These are phyloP conservation scores for Cnemophilus loriae DNA, from an alignment of 2,113 vertebrate species.

Conservation along the genomic window DNA sequence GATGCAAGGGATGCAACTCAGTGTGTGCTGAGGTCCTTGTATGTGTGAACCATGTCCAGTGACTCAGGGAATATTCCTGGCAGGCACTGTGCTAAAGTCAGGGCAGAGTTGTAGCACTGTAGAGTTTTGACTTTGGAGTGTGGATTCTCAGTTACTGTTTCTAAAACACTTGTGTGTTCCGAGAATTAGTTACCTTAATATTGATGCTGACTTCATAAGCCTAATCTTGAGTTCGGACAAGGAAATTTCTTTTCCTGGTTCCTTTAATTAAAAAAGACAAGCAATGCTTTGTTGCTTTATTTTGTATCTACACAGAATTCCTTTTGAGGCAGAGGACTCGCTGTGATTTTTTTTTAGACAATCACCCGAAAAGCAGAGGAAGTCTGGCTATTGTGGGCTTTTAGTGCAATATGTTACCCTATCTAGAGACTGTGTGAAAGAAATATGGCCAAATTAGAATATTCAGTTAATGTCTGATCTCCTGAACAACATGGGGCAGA, in stretches of 20 bases:
- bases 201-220: background rate
- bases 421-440: background rate
- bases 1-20: background rate
- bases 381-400: background rate
- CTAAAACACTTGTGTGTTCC: background rate
- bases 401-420: background rate
- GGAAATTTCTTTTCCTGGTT: background rate
- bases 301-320: background rate
- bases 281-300: background rate
- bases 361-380: background rate
- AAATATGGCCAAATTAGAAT: background rate
- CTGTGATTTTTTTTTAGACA: background rate
- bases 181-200: background rate
- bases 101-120: background rate
- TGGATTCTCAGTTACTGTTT: background rate
- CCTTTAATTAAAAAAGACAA: background rate
- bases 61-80: background rate
- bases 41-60: background rate
- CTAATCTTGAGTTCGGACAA: background rate
- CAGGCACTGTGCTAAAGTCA: background rate
- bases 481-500: background rate
- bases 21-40: background rate
- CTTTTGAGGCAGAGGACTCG: background rate
- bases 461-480: background rate
- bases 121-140: background rate